Base-by-base conservation (phyloP, 2,888 invertebrate genomes). In the Dicranocentrus wangi region DNA sequence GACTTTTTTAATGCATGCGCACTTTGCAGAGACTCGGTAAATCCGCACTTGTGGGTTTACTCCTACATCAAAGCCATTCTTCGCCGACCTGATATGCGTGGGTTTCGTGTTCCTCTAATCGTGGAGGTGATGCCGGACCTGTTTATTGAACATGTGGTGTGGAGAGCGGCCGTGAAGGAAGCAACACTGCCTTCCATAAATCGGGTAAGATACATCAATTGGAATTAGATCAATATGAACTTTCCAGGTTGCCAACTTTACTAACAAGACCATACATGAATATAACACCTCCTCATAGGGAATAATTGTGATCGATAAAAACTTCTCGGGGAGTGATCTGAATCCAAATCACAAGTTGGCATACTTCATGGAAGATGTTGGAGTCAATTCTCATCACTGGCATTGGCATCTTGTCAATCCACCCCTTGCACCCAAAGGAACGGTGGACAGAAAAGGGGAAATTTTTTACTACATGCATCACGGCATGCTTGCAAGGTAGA, bases 331-430 rank as follows among this genome's bases (percentile, higher is more conserved):
- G 0, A 92, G 93, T 0, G 91, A 92, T 83, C 87, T 90, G 2
- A 94, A 95, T 87, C 92, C 92, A 0, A 95, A 96, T 87, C 95
- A 95, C 88, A 91, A 93, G 94, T 23, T 71, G 82, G 93, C 94
- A 19, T 95, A 95, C 89, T 95, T 94, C 91, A 91, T 94, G 53
- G 95, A 95, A 88, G 95, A 95, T 88, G 13, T 55, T 55, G 75
- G n/a, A 21, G 3, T 53, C 2, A 75, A 75, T 19, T n/a, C 55
- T 15, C 73, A 65, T 55, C 73, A 73, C 23, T 73, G 73, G 73
- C 65, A 95, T 88, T 95, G 95, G 95, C 95, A 95, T 88, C 90
- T 95, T 85, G 95, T 95, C 1, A 95, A 95, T 88, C 95, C 95
- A 0, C 93, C 93, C 88, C 92, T 93, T 85, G 87, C 86, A 0